These are phyloP conservation scores for Parthenolecanium corni DNA, from an alignment of 2,888 invertebrate species.

Conservation along the genomic window DNA sequence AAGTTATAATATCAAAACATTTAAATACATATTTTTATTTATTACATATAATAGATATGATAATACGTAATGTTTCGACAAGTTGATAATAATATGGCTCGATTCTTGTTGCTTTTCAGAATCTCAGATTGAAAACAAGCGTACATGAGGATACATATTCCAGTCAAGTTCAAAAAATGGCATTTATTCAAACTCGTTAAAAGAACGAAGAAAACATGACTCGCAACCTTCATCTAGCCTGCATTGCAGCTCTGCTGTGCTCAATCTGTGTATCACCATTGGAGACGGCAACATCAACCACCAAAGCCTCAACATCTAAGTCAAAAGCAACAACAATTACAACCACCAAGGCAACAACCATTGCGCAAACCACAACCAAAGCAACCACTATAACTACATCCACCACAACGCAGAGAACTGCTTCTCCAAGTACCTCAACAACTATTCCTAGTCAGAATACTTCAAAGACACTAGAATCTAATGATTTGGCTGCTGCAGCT, in stretches of 20 bases:
- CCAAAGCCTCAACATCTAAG: too few species aligned
- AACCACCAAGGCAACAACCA: not conserved
- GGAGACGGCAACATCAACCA: too few species aligned
- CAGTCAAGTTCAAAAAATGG: constrained; percentile 18
- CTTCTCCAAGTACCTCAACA: not conserved
- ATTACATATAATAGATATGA: too few species aligned
- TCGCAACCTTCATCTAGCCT: not conserved
- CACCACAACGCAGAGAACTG: not conserved
- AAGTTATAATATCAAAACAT: too few species aligned
- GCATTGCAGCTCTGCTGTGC: not conserved
- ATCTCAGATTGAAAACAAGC: too few species aligned
- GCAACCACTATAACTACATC: constrained; percentile 4
- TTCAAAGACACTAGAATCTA: not conserved
- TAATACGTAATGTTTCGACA: too few species aligned
- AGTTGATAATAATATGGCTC: too few species aligned
- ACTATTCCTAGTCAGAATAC: not conserved
- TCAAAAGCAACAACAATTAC: not conserved
- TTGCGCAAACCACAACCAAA: not conserved
- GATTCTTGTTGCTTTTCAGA: too few species aligned
- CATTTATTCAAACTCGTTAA: constrained; percentile 15
- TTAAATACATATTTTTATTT: too few species aligned
- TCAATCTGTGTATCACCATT: too few species aligned
- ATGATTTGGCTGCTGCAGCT: constrained; percentile 16
- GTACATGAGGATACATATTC: constrained; percentile 19
- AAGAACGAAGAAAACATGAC: constrained; percentile 13